Evolutionary conservation across 64 coral and sea anemone genomes (phyloP).

Genomic region (Actinia equina): DNA sequence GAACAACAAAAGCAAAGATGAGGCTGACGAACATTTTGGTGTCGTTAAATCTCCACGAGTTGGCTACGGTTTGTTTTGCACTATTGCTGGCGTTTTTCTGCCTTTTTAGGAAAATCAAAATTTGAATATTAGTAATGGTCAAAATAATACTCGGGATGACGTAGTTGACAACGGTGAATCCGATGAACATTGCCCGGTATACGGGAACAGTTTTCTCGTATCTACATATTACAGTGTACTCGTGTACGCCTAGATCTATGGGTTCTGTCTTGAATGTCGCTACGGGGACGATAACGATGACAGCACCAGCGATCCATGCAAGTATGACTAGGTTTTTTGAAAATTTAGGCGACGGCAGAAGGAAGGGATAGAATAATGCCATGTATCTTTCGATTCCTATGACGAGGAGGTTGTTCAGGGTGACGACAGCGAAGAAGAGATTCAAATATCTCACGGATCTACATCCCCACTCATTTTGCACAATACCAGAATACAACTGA

Average conservation of each 20-base stretch:
- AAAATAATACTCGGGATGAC: slow-evolving; percentile 6
- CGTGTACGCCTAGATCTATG: neutral
- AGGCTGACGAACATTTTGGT: slow-evolving; percentile 2
- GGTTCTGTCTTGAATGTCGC: neutral
- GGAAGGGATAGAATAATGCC: slow-evolving; percentile 16
- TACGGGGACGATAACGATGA: neutral
- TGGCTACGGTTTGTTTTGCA: neutral
- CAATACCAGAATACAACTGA: slow-evolving; percentile 22
- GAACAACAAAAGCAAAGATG: slow-evolving; percentile 24
- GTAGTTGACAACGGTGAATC: neutral
- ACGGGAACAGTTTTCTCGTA: neutral
- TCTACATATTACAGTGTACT: slow-evolving; percentile 23
- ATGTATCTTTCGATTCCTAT: slow-evolving; percentile 48
- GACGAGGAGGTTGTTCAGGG: slow-evolving; percentile 29
- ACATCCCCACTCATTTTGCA: slow-evolving; percentile 32
- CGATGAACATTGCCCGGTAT: neutral
- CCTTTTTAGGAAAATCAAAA: neutral
- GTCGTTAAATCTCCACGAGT: neutral
- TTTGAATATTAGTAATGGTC: slow-evolving; percentile 1
- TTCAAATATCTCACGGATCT: slow-evolving; percentile 9
- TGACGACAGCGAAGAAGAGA: slow-evolving; percentile 21
- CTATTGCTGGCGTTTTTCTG: neutral
- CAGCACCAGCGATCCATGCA: slow-evolving; percentile 5
- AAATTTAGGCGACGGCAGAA: neutral
- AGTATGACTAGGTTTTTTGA: neutral